Evolutionary conservation across 2,888 invertebrate genomes (phyloP).

Genomic region (Cremastinae sp.): DNA sequence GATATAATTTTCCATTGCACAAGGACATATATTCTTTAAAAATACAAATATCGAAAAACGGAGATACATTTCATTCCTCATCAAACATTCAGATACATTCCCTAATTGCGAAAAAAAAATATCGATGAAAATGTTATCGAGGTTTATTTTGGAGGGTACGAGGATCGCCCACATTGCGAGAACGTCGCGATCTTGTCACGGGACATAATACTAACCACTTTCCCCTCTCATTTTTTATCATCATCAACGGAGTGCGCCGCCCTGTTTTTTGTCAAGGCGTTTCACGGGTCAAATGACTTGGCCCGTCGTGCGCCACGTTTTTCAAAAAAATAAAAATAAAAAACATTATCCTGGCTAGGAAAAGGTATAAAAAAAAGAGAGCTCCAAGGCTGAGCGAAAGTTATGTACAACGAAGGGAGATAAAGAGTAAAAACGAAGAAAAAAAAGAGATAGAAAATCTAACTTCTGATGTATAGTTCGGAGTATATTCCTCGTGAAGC

Average conservation of each 20-base stretch:
- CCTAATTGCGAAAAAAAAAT: not conserved
- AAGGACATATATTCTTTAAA: no score
- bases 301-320: conserved; percentile 63
- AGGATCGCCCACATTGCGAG: conserved; percentile 34
- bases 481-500: conserved; percentile 44
- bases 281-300: conserved; percentile 62
- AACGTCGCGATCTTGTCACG: conserved; percentile 19
- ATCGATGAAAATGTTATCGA: not conserved
- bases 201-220: not conserved
- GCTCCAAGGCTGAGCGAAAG: conserved; percentile 23
- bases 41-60: no score
- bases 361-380: conserved; percentile 45
- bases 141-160: not conserved
- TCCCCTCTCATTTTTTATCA: conserved; percentile 39
- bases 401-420: conserved; percentile 20
- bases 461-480: conserved; percentile 27
- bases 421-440: conserved; percentile 2
- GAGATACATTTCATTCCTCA: no score
- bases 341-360: no score
- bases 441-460: conserved; percentile 31
- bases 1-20: no score
- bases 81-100: no score
- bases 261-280: conserved; percentile 60
- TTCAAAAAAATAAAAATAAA: conserved; percentile 57
- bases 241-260: conserved; percentile 15